Conservation (phyloP, 2,797 vertebrate species). For the Anabas testudineus region DNA sequence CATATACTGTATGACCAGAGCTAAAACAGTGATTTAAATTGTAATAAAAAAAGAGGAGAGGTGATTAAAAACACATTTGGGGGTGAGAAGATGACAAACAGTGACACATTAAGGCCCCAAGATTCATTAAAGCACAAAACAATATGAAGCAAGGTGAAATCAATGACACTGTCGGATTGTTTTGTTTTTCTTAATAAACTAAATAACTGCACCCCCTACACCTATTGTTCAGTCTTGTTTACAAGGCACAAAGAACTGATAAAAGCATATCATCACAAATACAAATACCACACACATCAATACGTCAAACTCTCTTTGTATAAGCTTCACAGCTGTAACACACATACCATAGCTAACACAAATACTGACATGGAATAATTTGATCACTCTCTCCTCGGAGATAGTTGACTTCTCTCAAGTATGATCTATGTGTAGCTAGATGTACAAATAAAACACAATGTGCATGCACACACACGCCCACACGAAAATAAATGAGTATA, state of each 20-base stretch:
- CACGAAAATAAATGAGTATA: not conserved
- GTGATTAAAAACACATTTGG: slow-evolving; percentile 21
- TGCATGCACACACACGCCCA: not conserved
- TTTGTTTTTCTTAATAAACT: slow-evolving; percentile 38
- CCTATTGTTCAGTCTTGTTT: slow-evolving; percentile 10
- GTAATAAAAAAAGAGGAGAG: slow-evolving; percentile 14
- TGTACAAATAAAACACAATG: not conserved
- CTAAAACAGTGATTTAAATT: not conserved
- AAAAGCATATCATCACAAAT: not conserved
- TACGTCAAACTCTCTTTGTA: not conserved
- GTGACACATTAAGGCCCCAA: slow-evolving; percentile 37
- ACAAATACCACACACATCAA: not conserved
- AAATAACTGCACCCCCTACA: slow-evolving; percentile 15
- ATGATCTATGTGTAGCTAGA: not conserved
- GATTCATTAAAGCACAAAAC: slow-evolving; percentile 24
- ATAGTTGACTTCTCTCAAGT: not conserved
- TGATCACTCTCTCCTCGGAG: not conserved
- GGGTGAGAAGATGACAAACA: slow-evolving; percentile 37
- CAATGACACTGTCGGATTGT: slow-evolving; percentile 26
- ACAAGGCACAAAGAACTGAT: slow-evolving; percentile 18
- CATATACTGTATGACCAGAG: slow-evolving; percentile 4
- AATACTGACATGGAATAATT: not conserved
- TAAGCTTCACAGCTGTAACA: not conserved
- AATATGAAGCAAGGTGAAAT: slow-evolving; percentile 48
- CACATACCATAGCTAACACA: not conserved